Evolutionary conservation across 2,797 vertebrate genomes (phyloP), one percentile per base, ranked within the genome.

Genomic region (Staurois parvus): DNA sequence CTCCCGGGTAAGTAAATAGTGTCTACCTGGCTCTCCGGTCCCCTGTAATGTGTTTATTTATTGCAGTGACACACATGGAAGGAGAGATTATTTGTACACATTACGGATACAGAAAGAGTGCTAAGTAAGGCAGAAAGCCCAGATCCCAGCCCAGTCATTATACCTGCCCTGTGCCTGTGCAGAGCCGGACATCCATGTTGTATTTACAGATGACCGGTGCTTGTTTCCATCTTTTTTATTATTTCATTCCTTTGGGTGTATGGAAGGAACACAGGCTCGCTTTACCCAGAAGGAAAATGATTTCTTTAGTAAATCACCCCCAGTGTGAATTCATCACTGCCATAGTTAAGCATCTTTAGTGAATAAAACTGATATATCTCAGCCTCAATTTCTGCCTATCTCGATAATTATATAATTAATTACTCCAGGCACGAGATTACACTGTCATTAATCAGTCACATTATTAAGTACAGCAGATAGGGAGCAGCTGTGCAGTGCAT

Each of bases 1-100:
- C 30, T 72, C 37, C 37, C 70, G 29, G 79, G 30, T 56, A 81
- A 70, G 78, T 80, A 80, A 80, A 81, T 81, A n/a, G 30, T 59
- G 48, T 48, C 68, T 81, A 68, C 75, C 66, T 76, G 62, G 52
- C 29, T 37, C 34, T 26, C 56, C 13, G 24, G 30, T 28, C 17
- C 45, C 66, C 37, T 17, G 29, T 70, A 77, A 84, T 76, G 75
- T 42, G 45, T 77, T 56, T 77, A 76, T 84, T 78, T 34, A 79
- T 72, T 30, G 40, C 42, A 32, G 21, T 84, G 75, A 72, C 74
- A 84, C 19, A 17, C 48, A 59, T 2, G 40, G 29, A 48, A 52
- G 40, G 30, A 6, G 21, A 24, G 62, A 9, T 32, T 28, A 69
- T 76, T 37, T 70, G 67, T 76, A 29, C 21, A 68, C 72, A 76